These are phyloP conservation scores for Vanessa tameamea DNA, from an alignment of 1,140 invertebrate species.

Conservation along the genomic window DNA sequence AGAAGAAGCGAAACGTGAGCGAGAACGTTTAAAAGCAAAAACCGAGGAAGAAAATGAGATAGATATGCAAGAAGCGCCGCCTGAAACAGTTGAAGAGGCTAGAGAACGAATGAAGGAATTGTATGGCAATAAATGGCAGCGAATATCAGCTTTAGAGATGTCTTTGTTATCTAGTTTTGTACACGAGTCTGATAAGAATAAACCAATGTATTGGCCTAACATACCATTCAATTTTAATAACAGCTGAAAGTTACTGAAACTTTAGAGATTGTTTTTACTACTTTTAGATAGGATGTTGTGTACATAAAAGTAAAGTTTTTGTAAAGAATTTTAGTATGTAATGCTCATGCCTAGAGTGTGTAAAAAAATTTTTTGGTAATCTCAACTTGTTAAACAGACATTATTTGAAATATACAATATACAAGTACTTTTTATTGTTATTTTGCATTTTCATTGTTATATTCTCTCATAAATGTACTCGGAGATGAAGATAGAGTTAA, in stretches of 20 bases:
- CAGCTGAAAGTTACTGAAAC: constrained; percentile 33
- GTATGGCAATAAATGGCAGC: constrained; percentile 84
- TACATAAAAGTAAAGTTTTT: no score
- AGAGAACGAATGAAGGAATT: constrained; percentile 75
- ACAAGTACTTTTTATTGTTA: no score
- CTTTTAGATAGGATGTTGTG: no score
- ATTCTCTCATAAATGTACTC: no score
- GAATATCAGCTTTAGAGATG: constrained; percentile 88
- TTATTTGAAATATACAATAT: no score
- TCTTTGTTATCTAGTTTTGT: constrained; percentile 85
- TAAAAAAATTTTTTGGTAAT: no score
- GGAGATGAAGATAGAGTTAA: no score
- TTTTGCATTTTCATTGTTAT: no score
- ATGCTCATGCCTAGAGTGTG: no score
- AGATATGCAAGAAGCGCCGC: constrained; percentile 42
- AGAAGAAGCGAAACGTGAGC: constrained; percentile 78
- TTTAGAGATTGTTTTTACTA: not conserved
- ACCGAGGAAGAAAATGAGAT: constrained; percentile 52
- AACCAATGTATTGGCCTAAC: constrained; percentile 87
- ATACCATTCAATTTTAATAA: constrained; percentile 84
- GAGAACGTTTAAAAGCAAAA: constrained; percentile 73
- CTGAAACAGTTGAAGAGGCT: constrained; percentile 53
- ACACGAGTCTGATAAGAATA: constrained; percentile 82
- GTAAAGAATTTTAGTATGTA: no score
- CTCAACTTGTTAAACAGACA: no score